Conservation (phyloP, 2,888 invertebrate genomes). For the Homarus gammarus region DNA sequence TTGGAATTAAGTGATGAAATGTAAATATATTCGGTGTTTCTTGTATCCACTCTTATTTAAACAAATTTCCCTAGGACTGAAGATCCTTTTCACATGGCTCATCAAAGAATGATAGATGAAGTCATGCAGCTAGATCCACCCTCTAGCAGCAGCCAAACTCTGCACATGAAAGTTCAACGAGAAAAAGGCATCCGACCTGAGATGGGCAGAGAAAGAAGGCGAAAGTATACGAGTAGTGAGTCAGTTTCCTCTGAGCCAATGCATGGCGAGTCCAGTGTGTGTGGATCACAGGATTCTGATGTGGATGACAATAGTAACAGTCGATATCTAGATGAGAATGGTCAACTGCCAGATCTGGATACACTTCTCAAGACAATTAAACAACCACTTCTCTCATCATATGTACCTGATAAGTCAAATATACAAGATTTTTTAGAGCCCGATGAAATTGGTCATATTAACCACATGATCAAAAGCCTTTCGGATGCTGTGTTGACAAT, state of each 20-base stretch:
- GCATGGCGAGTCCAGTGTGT: slow-evolving; percentile 39
- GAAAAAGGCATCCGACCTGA: slow-evolving; percentile 7
- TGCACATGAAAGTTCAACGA: slow-evolving; percentile 16
- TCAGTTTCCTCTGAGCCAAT: slow-evolving; percentile 37
- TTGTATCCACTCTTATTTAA: too few relatives aligned
- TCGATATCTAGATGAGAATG: slow-evolving; percentile 25
- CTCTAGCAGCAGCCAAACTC: background rate
- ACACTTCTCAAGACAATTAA: slow-evolving; percentile 55
- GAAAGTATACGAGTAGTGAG: slow-evolving; percentile 42
- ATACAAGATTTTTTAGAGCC: slow-evolving; percentile 61
- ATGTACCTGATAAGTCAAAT: slow-evolving; percentile 45
- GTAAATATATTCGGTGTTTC: too few relatives aligned
- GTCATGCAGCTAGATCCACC: slow-evolving; percentile 5
- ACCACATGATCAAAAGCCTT: slow-evolving; percentile 69
- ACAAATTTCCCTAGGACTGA: slow-evolving; percentile 37
- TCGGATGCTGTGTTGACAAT: slow-evolving; percentile 68
- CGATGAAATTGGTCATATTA: slow-evolving; percentile 72
- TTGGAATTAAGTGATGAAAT: too few relatives aligned
- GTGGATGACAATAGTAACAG: slow-evolving; percentile 30
- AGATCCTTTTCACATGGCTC: slow-evolving; percentile 56
- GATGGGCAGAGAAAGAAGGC: background rate
- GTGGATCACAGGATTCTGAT: slow-evolving; percentile 57
- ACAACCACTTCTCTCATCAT: slow-evolving; percentile 38
- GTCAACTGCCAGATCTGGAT: slow-evolving; percentile 37
- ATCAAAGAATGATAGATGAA: slow-evolving; percentile 58